Evolutionary conservation across 2,113 vertebrate species (phyloP).

Genomic region (Phalacrocorax pelagicus): DNA sequence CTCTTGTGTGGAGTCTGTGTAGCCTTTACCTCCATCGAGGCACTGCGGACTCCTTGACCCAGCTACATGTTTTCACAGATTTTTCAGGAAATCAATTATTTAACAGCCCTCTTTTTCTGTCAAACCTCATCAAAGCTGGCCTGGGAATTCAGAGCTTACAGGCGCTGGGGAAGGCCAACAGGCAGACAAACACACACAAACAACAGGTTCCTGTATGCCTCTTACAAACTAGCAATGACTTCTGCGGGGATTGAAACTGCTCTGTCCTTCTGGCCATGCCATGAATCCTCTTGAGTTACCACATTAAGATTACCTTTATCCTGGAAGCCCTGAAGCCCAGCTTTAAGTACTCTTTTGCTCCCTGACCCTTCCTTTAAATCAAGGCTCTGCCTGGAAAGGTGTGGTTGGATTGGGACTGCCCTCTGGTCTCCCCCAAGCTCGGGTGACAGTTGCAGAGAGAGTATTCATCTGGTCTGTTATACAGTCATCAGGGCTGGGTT

Average conservation of each 20-base stretch:
- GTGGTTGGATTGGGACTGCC: background rate
- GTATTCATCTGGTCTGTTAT: background rate
- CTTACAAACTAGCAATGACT: background rate
- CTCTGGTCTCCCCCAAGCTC: background rate
- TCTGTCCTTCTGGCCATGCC: background rate
- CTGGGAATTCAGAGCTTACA: background rate
- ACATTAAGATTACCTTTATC: background rate
- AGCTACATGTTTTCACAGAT: background rate
- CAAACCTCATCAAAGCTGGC: background rate
- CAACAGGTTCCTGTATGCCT: background rate
- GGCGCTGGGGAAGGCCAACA: background rate
- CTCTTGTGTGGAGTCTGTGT: background rate
- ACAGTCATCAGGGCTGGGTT: background rate
- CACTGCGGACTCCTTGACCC: background rate
- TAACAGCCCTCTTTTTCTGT: background rate
- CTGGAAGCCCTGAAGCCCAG: background rate
- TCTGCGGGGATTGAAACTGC: background rate
- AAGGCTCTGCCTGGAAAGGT: background rate
- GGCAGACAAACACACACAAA: background rate
- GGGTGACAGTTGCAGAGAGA: fast-evolving
- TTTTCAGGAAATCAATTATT: background rate
- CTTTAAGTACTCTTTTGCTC: background rate
- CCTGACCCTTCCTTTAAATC: background rate
- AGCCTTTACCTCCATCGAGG: background rate
- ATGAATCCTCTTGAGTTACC: background rate